phyloP scores from a whole-genome alignment of 2,888 invertebrate genomes.

The Lycaena phlaeas region DNA sequence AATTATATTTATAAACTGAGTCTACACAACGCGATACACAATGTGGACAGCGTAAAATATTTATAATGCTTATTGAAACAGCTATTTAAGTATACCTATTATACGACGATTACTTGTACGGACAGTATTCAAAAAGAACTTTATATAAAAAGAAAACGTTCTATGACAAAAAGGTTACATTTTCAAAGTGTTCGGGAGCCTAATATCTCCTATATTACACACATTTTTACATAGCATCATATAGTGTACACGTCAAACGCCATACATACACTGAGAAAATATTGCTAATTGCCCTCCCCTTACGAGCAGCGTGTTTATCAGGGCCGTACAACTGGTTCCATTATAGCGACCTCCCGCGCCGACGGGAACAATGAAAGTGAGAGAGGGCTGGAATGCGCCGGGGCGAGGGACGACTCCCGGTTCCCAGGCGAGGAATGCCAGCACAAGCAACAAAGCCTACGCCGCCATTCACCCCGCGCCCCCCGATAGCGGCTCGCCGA shows the following conservation, averaged over 20 bases:
- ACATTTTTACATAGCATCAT: no score
- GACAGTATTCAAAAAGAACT: no score
- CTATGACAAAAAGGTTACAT: no score
- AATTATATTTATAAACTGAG: no score
- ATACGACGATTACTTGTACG: no score
- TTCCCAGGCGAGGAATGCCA: conserved; percentile 72
- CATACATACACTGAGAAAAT: neutral
- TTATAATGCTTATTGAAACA: no score
- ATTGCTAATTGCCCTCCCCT: conserved; percentile 5
- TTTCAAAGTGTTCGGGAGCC: no score
- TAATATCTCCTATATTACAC: no score
- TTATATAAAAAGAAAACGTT: no score
- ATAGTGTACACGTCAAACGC: neutral
- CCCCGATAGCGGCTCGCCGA: conserved; percentile 40
- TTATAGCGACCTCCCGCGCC: conserved; percentile 61
- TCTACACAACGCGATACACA: no score
- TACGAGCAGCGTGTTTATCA: neutral
- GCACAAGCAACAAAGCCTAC: conserved; percentile 68
- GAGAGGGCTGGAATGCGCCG: conserved; percentile 65
- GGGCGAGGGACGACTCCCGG: conserved; percentile 47
- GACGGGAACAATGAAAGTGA: conserved; percentile 71
- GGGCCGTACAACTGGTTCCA: neutral
- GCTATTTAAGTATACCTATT: no score
- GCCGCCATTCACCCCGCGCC: conserved; percentile 59
- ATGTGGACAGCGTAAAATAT: no score